Evolutionary conservation across 2,113 vertebrate genomes (phyloP), one percentile per base, ranked within the genome.

Genomic region (Uropsilus gracilis): DNA sequence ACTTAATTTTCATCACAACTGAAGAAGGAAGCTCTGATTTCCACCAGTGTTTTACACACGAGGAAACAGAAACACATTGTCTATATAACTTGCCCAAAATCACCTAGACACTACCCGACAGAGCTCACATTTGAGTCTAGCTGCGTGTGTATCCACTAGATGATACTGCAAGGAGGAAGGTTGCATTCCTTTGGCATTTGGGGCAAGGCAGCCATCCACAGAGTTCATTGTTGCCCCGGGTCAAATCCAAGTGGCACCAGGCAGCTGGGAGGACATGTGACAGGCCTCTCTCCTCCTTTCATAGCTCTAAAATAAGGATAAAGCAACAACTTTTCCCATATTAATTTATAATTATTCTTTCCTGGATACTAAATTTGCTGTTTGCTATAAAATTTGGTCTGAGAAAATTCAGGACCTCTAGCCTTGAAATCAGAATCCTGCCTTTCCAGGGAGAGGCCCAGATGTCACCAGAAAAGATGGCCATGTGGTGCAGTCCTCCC

Each of bases 361-460:
- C 16, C 2, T 76, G 28, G 42, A 55, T n/a, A 78, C 12, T 82
- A 34, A 89, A 32, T 92, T 78, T 63, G 32, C 22, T 39, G 44
- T 18, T 6, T 93, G 39, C 69, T 75, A 73, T 14, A 77, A 86
- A 82, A 77, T 44, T 53, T n/a, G 46, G 78, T 50, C 42, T 34
- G 69, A 95, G 30, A n/a, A 90, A 92, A 94, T 90, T 20, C 14
- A 80, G 7, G 46, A 61, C 76, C 44, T 81, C 48, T 68, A 53
- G 77, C 64, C 81, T 95, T 81, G 46, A 94, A 84, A 81, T 94
- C 16, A 68, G 94, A 85, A 72, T 28, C 16, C n/a, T 88, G 22
- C 18, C 34, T 64, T 93, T 66, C 32, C 37, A 64, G 24, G 55
- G 44, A 72, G 37, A 91, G 53, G 34, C 18, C 7, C 66, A 77